Evolutionary conservation across 2,797 vertebrate genomes (phyloP).

Genomic region (Prunella strophiata): DNA sequence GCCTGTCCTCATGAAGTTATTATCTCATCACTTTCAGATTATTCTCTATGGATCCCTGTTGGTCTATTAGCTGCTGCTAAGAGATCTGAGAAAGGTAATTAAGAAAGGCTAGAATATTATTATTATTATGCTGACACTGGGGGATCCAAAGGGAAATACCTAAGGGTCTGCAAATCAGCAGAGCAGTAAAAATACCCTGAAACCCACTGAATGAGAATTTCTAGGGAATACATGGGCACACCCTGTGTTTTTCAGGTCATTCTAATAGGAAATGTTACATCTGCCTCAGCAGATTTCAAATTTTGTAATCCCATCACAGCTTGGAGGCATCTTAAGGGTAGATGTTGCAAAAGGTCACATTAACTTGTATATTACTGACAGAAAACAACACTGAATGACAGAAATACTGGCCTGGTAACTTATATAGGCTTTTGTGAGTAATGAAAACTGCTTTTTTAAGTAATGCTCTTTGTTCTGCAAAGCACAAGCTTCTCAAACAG

Average conservation of each 20-base stretch:
- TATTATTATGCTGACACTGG: neutral
- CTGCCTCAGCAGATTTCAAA: neutral
- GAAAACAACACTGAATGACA: neutral
- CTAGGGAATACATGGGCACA: neutral
- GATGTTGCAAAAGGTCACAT: neutral
- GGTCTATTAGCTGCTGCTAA: conserved; percentile 28
- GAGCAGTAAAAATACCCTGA: neutral
- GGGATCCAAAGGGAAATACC: neutral
- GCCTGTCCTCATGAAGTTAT: conserved; percentile 18
- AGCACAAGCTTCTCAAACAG: neutral
- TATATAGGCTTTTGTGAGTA: neutral
- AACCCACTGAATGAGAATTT: neutral
- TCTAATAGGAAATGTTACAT: neutral
- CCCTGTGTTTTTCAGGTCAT: neutral
- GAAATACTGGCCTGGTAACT: neutral
- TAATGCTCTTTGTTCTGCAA: neutral
- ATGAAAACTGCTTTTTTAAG: neutral
- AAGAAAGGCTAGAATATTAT: neutral
- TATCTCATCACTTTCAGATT: conserved; percentile 38
- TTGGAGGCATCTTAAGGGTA: neutral
- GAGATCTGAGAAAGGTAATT: conserved; percentile 34
- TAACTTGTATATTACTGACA: neutral
- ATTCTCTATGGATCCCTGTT: conserved; percentile 17
- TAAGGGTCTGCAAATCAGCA: neutral
- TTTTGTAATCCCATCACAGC: neutral